These are phyloP conservation scores for Speoplatyrhinus poulsoni DNA, from an alignment of 2,113 vertebrate genomes.

Conservation along the genomic window DNA sequence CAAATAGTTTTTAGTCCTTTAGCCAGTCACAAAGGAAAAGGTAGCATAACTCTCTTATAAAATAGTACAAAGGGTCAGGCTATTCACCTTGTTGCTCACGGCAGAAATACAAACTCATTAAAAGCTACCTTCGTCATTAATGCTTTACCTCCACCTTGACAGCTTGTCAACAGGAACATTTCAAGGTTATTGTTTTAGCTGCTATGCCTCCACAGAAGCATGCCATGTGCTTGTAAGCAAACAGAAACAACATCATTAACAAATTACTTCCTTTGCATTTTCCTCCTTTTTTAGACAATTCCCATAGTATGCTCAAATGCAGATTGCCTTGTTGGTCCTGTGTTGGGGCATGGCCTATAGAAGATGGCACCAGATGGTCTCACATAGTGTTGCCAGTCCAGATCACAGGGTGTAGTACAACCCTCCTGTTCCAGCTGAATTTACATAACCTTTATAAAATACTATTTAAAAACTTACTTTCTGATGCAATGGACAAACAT, in stretches of 20 bases:
- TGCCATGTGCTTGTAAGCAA: not conserved
- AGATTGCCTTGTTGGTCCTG: conserved; percentile 45
- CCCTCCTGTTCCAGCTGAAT: conserved; percentile 37
- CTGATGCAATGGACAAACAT: not conserved
- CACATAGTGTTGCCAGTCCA: conserved; percentile 50
- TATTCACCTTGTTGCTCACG: conserved; percentile 37
- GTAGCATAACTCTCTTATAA: conserved; percentile 32
- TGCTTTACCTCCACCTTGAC: conserved; percentile 31
- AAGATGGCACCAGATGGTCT: conserved; percentile 69
- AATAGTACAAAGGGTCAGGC: conserved; percentile 23
- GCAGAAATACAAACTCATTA: conserved; percentile 58
- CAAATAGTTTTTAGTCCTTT: not conserved
- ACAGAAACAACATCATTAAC: too few species aligned
- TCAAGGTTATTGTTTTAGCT: not conserved
- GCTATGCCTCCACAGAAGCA: conserved; percentile 3
- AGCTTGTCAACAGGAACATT: conserved; percentile 32
- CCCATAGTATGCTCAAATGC: conserved; percentile 36
- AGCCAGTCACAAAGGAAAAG: not conserved
- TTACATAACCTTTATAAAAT: conserved; percentile 62
- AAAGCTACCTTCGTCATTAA: conserved; percentile 39
- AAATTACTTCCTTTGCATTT: not conserved
- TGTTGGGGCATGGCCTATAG: conserved; percentile 43
- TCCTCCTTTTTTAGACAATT: conserved; percentile 21
- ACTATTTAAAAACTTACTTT: not conserved
- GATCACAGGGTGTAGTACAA: conserved; percentile 48